phyloP scores from a whole-genome alignment of 2,888 invertebrate species.

The Ernsta delagoae region DNA sequence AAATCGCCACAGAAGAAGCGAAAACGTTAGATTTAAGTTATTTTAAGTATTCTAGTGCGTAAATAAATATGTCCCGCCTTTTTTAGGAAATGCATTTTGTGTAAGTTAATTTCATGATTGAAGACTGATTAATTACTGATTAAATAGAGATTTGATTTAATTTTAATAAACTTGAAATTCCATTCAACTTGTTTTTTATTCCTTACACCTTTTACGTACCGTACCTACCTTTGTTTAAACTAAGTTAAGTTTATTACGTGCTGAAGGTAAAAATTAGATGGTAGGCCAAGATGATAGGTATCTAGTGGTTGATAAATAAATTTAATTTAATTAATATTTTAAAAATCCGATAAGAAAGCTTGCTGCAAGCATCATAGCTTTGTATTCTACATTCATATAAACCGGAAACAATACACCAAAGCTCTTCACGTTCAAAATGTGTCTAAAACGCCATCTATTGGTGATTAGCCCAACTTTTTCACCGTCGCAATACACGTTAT shows the following conservation, averaged over 20 bases:
- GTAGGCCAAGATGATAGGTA: too few species aligned
- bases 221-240: too few species aligned
- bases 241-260: too few species aligned
- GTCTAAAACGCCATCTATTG: constrained; percentile 46
- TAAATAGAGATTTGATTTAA: constrained; percentile 26
- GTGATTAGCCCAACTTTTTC: constrained; percentile 53
- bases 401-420: constrained; percentile 23
- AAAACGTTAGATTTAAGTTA: constrained; percentile 52
- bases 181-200: constrained; percentile 13
- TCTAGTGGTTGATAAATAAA: too few species aligned
- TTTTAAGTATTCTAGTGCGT: not conserved
- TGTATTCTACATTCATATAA: constrained; percentile 29
- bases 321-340: too few species aligned
- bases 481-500: constrained; percentile 45
- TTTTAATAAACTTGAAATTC: constrained; percentile 8
- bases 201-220: too few species aligned
- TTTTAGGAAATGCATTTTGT: not conserved
- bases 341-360: constrained; percentile 33
- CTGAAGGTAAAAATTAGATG: not conserved
- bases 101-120: constrained; percentile 9
- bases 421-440: constrained; percentile 20
- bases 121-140: constrained; percentile 26
- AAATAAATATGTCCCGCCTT: constrained; percentile 4
- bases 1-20: constrained; percentile 71
- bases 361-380: constrained; percentile 41